These are phyloP conservation scores for Drosophila nigrodunni DNA, from an alignment of 1,140 invertebrate genomes.

Conservation along the genomic window DNA sequence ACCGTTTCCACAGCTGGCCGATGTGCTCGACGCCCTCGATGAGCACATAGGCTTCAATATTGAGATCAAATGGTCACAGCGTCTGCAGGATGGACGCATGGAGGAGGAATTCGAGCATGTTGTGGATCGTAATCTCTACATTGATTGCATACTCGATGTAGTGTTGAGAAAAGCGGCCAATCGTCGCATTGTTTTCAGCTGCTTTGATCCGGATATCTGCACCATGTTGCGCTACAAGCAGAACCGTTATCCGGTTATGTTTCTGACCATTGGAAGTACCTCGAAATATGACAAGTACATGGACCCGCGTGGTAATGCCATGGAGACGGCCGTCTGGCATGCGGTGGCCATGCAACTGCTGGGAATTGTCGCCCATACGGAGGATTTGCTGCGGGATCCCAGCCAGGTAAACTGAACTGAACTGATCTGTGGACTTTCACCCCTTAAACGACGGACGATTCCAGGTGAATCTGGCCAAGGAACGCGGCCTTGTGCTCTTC, in stretches of 20 bases:
- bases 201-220: constrained; percentile 97
- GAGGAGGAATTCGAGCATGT: constrained; percentile 89
- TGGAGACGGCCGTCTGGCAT: constrained; percentile 93
- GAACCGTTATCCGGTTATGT: constrained; percentile 97
- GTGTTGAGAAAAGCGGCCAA: constrained; percentile 91
- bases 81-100: constrained; percentile 92
- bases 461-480: constrained; percentile 90
- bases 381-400: constrained; percentile 94
- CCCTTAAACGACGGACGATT: constrained; percentile 42
- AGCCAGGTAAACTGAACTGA: constrained; percentile 86
- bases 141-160: constrained; percentile 93
- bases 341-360: constrained; percentile 92
- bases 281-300: constrained; percentile 92
- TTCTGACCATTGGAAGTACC: constrained; percentile 94
- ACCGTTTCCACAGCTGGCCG: constrained; percentile 95
- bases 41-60: constrained; percentile 96
- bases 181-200: constrained; percentile 95
- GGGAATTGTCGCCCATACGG: constrained; percentile 96
- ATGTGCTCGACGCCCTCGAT: constrained; percentile 92
- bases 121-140: constrained; percentile 95
- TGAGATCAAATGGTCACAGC: constrained; percentile 98
- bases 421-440: constrained; percentile 42
- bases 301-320: constrained; percentile 92
- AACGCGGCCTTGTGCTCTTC: constrained; percentile 93
- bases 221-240: constrained; percentile 96